Percentiles rank a stretch among this genome's conserved stretches.
These are phyloP conservation scores for Metacarcinus magister DNA, from an alignment of 2,888 invertebrate genomes.

Conservation along the genomic window DNA sequence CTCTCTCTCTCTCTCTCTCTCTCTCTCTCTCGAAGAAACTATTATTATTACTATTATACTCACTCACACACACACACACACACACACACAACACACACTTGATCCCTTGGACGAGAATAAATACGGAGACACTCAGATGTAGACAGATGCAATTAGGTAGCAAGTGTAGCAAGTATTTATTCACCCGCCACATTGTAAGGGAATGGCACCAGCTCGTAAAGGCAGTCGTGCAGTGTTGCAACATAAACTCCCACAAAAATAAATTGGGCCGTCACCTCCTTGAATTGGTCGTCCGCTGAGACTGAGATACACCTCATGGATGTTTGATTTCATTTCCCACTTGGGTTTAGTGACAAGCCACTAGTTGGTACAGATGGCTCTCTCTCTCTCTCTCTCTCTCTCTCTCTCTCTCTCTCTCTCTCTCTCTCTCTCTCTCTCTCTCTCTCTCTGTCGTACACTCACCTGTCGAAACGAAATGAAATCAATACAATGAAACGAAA, in stretches of 20 bases:
- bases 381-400: neutral
- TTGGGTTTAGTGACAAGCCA: neutral
- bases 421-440: slow-evolving; percentile 21
- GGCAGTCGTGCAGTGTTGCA: neutral
- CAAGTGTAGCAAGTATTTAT: neutral
- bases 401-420: slow-evolving; percentile 14
- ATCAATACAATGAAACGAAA: neutral
- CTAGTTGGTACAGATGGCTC: neutral
- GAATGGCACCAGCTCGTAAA: neutral
- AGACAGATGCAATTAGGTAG: neutral
- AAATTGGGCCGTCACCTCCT: slow-evolving; percentile 13
- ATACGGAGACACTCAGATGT: neutral
- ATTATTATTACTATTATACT: no score
- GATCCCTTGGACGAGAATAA: neutral
- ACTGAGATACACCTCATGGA: neutral
- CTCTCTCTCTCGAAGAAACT: no score
- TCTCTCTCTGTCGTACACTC: neutral
- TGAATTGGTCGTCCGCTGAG: neutral
- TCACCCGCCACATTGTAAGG: neutral
- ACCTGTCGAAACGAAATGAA: neutral
- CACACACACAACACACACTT: no score
- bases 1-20: neutral
- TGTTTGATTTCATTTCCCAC: neutral
- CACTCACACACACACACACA: no score
- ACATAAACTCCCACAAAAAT: neutral